A percentile compares a stretch with the other conserved stretches of the same genome.
phyloP scores from a whole-genome alignment of 2,113 vertebrate species.

The Lontra canadensis region DNA sequence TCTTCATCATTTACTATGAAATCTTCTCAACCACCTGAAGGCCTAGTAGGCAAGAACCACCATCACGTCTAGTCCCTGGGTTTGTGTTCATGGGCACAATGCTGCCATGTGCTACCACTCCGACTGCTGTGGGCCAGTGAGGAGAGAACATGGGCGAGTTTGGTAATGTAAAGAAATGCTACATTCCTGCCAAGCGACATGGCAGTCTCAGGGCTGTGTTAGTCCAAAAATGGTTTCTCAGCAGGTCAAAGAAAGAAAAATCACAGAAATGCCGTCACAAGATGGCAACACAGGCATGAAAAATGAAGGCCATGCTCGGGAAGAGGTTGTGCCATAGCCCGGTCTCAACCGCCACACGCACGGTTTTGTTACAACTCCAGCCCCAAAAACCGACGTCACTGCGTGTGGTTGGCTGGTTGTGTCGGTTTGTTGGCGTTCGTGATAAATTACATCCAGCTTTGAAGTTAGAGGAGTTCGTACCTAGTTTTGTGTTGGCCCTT shows the following conservation, averaged over 20 bases:
- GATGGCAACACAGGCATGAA: rapidly evolving
- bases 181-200: rapidly evolving
- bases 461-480: not conserved
- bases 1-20: not conserved
- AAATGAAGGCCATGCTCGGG: rapidly evolving
- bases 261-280: not conserved
- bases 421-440: no score
- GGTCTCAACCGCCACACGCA: rapidly evolving
- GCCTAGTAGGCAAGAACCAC: not conserved
- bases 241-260: not conserved
- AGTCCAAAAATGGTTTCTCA: not conserved
- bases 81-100: not conserved
- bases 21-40: not conserved
- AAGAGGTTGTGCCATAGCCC: rapidly evolving
- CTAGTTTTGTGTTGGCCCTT: not conserved
- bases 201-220: rapidly evolving
- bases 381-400: rapidly evolving
- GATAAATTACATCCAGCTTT: not conserved
- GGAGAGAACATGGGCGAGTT: not conserved
- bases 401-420: not conserved
- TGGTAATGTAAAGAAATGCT: rapidly evolving
- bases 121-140: not conserved
- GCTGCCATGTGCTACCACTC: rapidly evolving
- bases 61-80: not conserved
- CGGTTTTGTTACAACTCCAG: not conserved